Evolutionary conservation across 2,797 vertebrate genomes (phyloP), one percentile per base, ranked within the genome.

Genomic region (Microctenopoma stevenorrisi): DNA sequence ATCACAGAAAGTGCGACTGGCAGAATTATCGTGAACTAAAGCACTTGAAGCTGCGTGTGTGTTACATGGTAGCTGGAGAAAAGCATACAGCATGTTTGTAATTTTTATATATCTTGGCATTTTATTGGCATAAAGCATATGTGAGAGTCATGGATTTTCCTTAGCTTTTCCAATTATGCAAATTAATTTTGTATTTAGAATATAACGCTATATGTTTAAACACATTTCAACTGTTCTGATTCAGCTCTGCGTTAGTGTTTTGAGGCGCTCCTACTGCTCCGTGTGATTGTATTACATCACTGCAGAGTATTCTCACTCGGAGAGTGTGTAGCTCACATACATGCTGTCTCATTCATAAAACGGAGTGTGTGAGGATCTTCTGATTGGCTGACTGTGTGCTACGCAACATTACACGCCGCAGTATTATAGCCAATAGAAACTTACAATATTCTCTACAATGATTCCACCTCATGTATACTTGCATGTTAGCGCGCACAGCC

Each of bases 331-430:
- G 71, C 84, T 85, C 68, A 74, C 87, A 85, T 90, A 86, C 81
- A 60, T 81, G 83, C 86, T 71, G 28, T 88, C 88, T 91, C 92
- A 93, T 93, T 93, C 92, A 93, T 90, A 93, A 93, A 93, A 90
- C 52, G 42, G 74, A 79, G 77, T 49, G 74, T 77, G 78, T 75
- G 67, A 60, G 86, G 75, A 58, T 46, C 44, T 16, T 83, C 75
- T 64, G 66, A 92, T 90, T 90, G 91, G 91, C 74, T 61, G 78
- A 42, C 79, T 65, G 72, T 3, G 61, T 15, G 75, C 89, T 67
- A 85, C 83, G 87, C 88, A 88, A 72, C 82, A 68, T 86, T 86
- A 89, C 86, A 85, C 77, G 87, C 86, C 85, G 82, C 89, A 18
- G 63, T 55, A 76, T 78, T 76, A 52, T 55, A 83, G 68, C 89